Percentiles rank a stretch among this genome's conserved stretches.
Evolutionary conservation across 2,888 invertebrate genomes (phyloP).

Genomic region (Auanema sp.): DNA sequence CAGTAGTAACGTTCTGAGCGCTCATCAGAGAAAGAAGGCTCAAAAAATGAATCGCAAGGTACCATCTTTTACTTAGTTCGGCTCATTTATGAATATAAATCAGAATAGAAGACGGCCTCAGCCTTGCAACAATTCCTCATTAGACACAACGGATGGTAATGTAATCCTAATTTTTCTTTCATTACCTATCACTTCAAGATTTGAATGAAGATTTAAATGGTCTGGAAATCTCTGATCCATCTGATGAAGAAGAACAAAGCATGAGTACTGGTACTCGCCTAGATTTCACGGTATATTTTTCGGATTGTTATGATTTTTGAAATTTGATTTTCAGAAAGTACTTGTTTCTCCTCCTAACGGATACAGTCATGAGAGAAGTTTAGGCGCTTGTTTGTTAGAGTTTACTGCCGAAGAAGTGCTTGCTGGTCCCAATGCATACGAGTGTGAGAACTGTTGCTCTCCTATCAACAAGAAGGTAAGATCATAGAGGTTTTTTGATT

Average conservation of each 20-base stretch:
- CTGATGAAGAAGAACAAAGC: constrained; percentile 4
- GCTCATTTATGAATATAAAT: neutral
- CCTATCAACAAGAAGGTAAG: constrained; percentile 30
- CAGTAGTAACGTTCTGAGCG: constrained; percentile 36
- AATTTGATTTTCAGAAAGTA: constrained; percentile 14
- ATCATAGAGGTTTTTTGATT: neutral
- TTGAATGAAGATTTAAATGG: neutral
- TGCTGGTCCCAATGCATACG: constrained; percentile 87
- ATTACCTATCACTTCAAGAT: too few species aligned
- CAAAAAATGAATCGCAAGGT: constrained; percentile 5
- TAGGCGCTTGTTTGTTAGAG: constrained; percentile 22
- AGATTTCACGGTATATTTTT: constrained; percentile 15
- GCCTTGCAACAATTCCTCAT: too few species aligned
- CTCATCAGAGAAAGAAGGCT: constrained; percentile 63
- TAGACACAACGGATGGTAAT: too few species aligned
- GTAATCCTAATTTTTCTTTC: too few species aligned
- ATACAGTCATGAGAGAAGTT: constrained; percentile 14
- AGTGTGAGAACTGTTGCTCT: constrained; percentile 79
- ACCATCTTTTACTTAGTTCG: neutral
- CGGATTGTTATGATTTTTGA: neutral
- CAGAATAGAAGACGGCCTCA: neutral
- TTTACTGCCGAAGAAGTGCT: constrained; percentile 25
- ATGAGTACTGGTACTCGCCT: constrained; percentile 2
- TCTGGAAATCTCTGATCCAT: neutral
- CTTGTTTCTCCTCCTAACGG: constrained; percentile 15